Evolutionary conservation across 2,113 vertebrate species (phyloP), one percentile per base, ranked within the genome.

Genomic region (Pholis gunnellus): DNA sequence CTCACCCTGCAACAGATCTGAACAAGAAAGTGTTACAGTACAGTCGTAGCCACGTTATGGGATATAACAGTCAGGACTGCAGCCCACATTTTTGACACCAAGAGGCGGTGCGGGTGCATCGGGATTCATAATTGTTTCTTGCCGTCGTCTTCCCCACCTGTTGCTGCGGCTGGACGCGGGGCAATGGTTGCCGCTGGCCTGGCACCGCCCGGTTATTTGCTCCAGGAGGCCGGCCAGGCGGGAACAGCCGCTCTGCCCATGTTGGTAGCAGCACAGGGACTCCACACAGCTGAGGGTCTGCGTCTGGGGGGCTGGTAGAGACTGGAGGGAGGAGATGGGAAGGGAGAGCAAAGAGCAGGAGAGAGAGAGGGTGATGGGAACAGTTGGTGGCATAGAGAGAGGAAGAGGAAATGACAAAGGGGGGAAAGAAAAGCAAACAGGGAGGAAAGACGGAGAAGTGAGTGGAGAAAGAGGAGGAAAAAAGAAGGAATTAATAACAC

Each of bases 201-300:
- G 94, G 91, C 92, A 92, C 22, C 60, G 90, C 36, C 96, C 96
- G 82, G 95, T 96, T 61, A 98, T 87, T 95, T 96, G 96, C 82
- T 97, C 98, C 97, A 99, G 92, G 96, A 97, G 83, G 96, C 86
- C 91, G 96, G 95, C 94, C 98, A 97, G 65, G 96, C 98, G 94
- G 91, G 96, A 27, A 90, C 97, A 97, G 79, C 95, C 94, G 94
- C 97, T 95, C 92, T 97, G 95, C 94, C 97, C 97, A 91, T 96
- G 95, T 92, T 97, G 94, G 97, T 97, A 96, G 95, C 98, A 99
- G 95, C 97, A 99, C 96, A 99, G 79, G 94, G 98, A 99, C 94
- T 99, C 98, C 98, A 99, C 85, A 94, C 97, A 99, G 96, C 96
- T 96, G 97, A 99, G 90, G 96, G 96, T 77, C 97, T 97, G 90